Conservation (phyloP, 2,113 vertebrate species). For the Erythrocebus patas region DNA sequence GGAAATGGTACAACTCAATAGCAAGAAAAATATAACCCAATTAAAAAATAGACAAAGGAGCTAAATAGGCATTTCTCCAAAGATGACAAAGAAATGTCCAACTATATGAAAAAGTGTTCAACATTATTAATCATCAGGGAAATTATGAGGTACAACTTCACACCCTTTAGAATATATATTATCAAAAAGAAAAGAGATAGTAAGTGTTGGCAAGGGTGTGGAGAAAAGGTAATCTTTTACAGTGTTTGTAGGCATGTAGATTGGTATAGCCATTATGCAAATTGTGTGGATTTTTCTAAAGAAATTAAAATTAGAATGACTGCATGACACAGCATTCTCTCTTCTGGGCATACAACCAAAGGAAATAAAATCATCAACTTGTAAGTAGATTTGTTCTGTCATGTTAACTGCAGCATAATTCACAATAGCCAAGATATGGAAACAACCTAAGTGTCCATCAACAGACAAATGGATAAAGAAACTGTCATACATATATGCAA, state of each 20-base stretch:
- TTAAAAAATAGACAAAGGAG: background rate
- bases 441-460: background rate
- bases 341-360: background rate
- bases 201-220: background rate
- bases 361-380: background rate
- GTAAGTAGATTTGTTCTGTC: background rate
- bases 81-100: background rate
- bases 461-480: background rate
- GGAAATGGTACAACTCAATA: background rate
- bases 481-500: fast-evolving
- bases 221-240: too few species aligned
- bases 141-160: background rate
- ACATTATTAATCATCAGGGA: background rate
- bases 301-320: background rate
- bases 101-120: background rate
- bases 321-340: background rate
- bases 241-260: background rate
- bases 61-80: background rate
- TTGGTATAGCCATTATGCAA: background rate
- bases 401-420: background rate
- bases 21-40: background rate
- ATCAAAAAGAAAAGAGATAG: background rate
- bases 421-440: background rate
- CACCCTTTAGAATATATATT: too few species aligned
- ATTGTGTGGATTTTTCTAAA: background rate